These are phyloP conservation scores for Oopsacas minuta DNA, from an alignment of 37 sponge, comb jelly and placozoan genomes.

Conservation along the genomic window DNA sequence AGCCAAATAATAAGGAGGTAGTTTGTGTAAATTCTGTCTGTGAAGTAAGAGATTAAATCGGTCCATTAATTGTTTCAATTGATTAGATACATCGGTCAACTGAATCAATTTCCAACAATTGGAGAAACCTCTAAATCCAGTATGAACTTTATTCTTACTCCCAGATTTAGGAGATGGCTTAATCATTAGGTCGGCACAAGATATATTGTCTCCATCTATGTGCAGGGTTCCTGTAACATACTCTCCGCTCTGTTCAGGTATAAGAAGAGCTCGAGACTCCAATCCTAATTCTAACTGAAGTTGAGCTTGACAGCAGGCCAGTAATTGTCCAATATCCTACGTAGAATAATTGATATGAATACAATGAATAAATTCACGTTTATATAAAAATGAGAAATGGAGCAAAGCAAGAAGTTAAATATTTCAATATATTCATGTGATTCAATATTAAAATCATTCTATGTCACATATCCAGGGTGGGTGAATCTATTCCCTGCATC, in stretches of 20 bases:
- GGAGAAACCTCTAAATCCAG: background rate
- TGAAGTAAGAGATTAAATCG: background rate
- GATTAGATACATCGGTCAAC: background rate
- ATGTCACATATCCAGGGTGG: too few relatives aligned
- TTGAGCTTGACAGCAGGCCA: background rate
- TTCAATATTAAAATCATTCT: too few relatives aligned
- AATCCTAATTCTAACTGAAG: background rate
- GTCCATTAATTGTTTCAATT: background rate
- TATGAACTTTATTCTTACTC: background rate
- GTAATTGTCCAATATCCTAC: background rate
- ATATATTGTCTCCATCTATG: background rate
- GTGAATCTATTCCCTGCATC: too few relatives aligned
- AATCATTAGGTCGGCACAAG: background rate
- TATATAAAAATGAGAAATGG: too few relatives aligned
- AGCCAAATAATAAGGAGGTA: background rate
- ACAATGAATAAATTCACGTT: too few relatives aligned
- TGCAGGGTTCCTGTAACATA: conserved; percentile 11
- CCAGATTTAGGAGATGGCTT: conserved; percentile 10
- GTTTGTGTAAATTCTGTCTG: background rate
- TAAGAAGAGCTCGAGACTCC: background rate
- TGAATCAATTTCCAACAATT: background rate
- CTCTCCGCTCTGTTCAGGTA: background rate
- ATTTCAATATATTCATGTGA: too few relatives aligned
- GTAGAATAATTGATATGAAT: too few relatives aligned
- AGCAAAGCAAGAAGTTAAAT: too few relatives aligned